phyloP scores from a whole-genome alignment of 2,113 vertebrate species.

The Micronisus gabar region DNA sequence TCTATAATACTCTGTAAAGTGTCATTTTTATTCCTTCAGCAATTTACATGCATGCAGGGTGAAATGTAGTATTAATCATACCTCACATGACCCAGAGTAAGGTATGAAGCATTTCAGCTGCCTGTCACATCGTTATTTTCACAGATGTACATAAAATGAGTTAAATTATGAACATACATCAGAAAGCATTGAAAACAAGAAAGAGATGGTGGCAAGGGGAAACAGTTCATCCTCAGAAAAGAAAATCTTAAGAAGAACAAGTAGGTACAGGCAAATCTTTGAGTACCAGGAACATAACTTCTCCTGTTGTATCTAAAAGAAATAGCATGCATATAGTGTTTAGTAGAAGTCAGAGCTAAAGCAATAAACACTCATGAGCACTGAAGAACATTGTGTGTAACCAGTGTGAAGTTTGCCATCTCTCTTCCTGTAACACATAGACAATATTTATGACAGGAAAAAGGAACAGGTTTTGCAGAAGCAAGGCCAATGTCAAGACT shows the following conservation, averaged over 20 bases:
- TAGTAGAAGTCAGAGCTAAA: not conserved
- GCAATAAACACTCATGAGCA: not conserved
- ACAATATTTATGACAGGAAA: not conserved
- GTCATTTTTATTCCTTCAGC: not conserved
- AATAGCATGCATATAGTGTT: not conserved
- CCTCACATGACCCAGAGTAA: not conserved
- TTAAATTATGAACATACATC: not conserved
- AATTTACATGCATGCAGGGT: not conserved
- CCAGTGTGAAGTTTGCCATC: not conserved
- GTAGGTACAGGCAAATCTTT: not conserved
- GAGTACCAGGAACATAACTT: not conserved
- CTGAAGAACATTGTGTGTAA: not conserved
- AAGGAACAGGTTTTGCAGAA: not conserved
- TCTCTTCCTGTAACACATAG: not conserved
- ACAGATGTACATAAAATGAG: not conserved
- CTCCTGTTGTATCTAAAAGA: not conserved
- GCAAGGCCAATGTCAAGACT: not conserved
- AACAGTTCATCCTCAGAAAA: not conserved
- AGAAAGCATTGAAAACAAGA: not conserved
- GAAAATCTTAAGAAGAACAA: not conserved
- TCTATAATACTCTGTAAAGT: not conserved
- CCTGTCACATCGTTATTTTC: not conserved
- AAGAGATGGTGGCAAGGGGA: not conserved
- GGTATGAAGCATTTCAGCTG: not conserved
- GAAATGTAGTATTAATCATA: not conserved